Base-by-base conservation (phyloP, 2,888 invertebrate genomes). In the Agrypnus murinus region DNA sequence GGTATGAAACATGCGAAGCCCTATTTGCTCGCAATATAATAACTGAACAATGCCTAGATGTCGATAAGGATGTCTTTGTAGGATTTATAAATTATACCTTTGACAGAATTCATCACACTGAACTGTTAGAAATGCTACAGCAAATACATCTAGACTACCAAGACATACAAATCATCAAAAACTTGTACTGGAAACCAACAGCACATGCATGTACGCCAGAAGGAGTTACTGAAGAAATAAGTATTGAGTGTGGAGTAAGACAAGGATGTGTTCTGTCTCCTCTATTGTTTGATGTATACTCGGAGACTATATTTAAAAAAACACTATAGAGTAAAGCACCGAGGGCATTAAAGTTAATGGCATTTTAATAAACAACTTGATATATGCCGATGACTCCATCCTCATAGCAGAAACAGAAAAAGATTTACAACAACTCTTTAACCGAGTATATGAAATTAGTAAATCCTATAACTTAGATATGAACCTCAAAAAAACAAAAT, bases 71-170 rank as follows among this genome's bases (percentile, higher is more conserved):
- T 43, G 14, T 43, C 5, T 43, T 8, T 43, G 10, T 43, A 8
- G 43, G 43, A 43, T 43, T 43, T 5, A 43, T 43, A 43, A n/a
- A 43, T n/a, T 43, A 43, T 43, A 43, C 43, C 10, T 43, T 43
- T n/a, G 43, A 43, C 43, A 43, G 43, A 43, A 43, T 43, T n/a
- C 43, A 43, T 8, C 43, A n/a, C 43, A 43, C 5, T 12, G 10
- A 43, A 43, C 10, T n/a, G n/a, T n/a, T n/a, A n/a, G n/a, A n/a
- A n/a, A n/a, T n/a, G n/a, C n/a, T n/a, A n/a, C n/a, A n/a, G n/a
- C n/a, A n/a, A n/a, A n/a, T n/a, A n/a, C n/a, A n/a, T n/a, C n/a
- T n/a, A n/a, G n/a, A n/a, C n/a, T 43, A 43, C 10, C 10, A 4
- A 34, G 7, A 34, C 6, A 34, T 9, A 6, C 9, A 34, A 7